Evolutionary conservation across 2,113 vertebrate species (phyloP).

Genomic region (Plotosus lineatus): DNA sequence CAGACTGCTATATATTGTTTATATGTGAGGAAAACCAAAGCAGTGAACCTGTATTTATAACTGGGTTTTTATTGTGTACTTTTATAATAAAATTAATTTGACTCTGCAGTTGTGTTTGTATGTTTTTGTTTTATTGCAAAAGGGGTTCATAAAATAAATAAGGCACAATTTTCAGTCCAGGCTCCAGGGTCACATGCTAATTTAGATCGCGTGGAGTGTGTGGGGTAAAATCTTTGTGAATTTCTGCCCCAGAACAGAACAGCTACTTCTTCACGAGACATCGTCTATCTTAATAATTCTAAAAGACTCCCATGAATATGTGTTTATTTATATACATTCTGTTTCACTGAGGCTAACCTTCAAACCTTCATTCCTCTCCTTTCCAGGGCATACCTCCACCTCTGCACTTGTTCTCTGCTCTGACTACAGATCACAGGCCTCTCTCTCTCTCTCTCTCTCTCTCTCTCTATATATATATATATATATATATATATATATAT

Average conservation of each 20-base stretch:
- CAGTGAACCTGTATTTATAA: constrained; percentile 54
- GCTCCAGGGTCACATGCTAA: background rate
- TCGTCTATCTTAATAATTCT: background rate
- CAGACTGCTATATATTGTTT: constrained; percentile 1
- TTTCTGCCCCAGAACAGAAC: background rate
- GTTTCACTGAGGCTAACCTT: background rate
- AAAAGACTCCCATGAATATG: background rate
- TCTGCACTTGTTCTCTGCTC: too few relatives aligned
- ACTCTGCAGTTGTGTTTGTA: constrained; percentile 29
- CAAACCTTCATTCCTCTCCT: too few relatives aligned
- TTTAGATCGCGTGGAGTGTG: background rate
- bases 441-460: too few relatives aligned
- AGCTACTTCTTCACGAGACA: background rate
- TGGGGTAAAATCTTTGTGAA: background rate
- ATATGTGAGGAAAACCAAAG: constrained; percentile 35
- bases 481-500: too few relatives aligned
- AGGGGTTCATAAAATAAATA: background rate
- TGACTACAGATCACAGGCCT: too few relatives aligned
- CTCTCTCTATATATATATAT: too few relatives aligned
- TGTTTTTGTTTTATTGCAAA: background rate
- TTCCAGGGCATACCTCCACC: too few relatives aligned
- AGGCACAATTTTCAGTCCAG: background rate
- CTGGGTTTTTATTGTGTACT: constrained; percentile 46
- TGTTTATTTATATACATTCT: background rate
- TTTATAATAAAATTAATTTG: constrained; percentile 65